A percentile compares a stretch with the other conserved stretches of the same genome.
phyloP scores from a whole-genome alignment of 2,113 vertebrate genomes.

The Elephantulus edwardii region DNA sequence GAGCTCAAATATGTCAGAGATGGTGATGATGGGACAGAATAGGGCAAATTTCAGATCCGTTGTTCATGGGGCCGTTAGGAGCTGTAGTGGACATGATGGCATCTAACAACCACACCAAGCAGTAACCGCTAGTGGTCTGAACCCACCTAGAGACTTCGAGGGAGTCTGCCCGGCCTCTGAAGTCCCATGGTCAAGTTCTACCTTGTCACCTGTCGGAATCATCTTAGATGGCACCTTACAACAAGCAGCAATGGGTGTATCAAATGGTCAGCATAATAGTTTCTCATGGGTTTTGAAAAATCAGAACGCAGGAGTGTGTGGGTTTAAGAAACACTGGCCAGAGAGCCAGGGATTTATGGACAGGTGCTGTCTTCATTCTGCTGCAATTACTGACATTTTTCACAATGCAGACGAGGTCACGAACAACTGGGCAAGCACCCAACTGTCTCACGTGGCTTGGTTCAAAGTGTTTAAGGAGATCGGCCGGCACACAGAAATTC shows the following conservation, averaged over 20 bases:
- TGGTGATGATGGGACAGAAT: too few species aligned
- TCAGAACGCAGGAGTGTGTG: not conserved
- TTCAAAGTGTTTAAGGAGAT: not conserved
- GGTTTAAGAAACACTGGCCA: not conserved
- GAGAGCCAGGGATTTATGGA: not conserved
- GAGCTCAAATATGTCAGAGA: too few species aligned
- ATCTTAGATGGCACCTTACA: not conserved
- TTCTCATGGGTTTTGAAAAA: not conserved
- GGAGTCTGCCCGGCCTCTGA: not conserved
- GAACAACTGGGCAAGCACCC: not conserved
- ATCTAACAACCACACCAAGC: too few species aligned
- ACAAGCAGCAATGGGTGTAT: not conserved
- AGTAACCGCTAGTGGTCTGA: not conserved
- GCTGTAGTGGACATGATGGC: too few species aligned
- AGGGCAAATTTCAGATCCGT: too few species aligned
- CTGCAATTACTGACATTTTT: not conserved
- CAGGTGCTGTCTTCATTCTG: not conserved
- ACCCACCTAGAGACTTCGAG: not conserved
- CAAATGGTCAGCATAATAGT: not conserved
- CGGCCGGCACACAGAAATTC: not conserved
- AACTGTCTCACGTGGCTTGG: not conserved
- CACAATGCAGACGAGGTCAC: conserved; percentile 43
- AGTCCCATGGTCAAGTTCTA: not conserved
- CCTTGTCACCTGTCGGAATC: not conserved
- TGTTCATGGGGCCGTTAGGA: too few species aligned